Evolutionary conservation across 2,888 invertebrate genomes (phyloP).

Genomic region (Tuta absoluta): DNA sequence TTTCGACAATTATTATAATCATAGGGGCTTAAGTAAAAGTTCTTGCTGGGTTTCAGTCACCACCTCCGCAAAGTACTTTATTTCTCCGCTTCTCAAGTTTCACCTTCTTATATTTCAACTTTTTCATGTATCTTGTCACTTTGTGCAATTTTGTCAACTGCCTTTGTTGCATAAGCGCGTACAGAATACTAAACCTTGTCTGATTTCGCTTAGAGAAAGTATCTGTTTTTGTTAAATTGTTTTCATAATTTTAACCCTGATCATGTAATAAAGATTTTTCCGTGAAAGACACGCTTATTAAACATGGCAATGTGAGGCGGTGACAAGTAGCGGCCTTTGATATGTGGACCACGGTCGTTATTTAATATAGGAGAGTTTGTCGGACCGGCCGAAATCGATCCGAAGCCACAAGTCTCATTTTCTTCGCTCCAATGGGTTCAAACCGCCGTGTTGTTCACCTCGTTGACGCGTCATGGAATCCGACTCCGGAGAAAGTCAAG

Average conservation of each 20-base stretch:
- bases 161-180: slow-evolving; percentile 63
- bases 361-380: slow-evolving; percentile 55
- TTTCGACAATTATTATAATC: slow-evolving; percentile 37
- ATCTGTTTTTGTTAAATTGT: slow-evolving; percentile 51
- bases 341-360: slow-evolving; percentile 53
- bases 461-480: slow-evolving; percentile 74
- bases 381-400: slow-evolving; percentile 72
- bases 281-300: background rate
- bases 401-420: slow-evolving; percentile 52
- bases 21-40: slow-evolving; percentile 42
- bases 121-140: slow-evolving; percentile 55
- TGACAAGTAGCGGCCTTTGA: slow-evolving; percentile 36
- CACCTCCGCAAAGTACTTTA: slow-evolving; percentile 58
- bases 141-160: slow-evolving; percentile 64
- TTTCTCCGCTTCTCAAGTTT: slow-evolving; percentile 60
- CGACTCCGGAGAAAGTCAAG: slow-evolving; percentile 74
- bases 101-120: slow-evolving; percentile 56
- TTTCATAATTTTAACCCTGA: background rate
- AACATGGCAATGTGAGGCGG: slow-evolving; percentile 29
- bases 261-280: background rate
- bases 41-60: slow-evolving; percentile 38
- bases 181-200: slow-evolving; percentile 62
- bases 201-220: slow-evolving; percentile 68
- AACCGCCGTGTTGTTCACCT: slow-evolving; percentile 72
- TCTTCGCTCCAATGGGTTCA: slow-evolving; percentile 69